These are phyloP conservation scores for Coptodon bakossiorum DNA, from an alignment of 2,113 vertebrate species.

Conservation along the genomic window DNA sequence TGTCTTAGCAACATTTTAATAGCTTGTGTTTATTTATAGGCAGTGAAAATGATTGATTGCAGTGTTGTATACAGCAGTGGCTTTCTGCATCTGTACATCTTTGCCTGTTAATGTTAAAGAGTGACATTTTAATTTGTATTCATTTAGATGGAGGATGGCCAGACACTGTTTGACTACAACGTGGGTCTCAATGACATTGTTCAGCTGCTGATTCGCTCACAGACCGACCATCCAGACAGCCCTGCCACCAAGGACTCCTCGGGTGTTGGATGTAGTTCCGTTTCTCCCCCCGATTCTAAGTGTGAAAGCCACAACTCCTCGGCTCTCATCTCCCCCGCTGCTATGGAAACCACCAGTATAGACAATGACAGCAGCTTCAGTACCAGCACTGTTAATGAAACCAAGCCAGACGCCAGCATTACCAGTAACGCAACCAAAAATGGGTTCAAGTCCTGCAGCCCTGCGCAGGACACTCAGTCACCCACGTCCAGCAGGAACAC, in stretches of 20 bases:
- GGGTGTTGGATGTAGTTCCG: slow-evolving; percentile 41
- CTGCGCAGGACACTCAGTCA: slow-evolving; percentile 72
- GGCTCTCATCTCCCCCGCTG: slow-evolving; percentile 14
- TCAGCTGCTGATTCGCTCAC: slow-evolving; percentile 92
- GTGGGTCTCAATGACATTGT: slow-evolving; percentile 98
- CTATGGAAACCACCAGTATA: slow-evolving; percentile 40
- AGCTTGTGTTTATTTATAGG: background rate
- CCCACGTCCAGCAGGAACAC: slow-evolving; percentile 82
- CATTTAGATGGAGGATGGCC: slow-evolving; percentile 92
- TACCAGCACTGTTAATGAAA: slow-evolving; percentile 35
- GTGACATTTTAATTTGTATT: background rate
- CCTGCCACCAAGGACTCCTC: slow-evolving; percentile 75
- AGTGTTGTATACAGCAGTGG: background rate
- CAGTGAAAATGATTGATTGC: background rate
- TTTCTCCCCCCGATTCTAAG: slow-evolving; percentile 27
- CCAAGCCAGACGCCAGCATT: slow-evolving; percentile 41
- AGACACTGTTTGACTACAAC: slow-evolving; percentile 96
- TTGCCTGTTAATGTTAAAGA: background rate
- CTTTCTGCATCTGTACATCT: background rate
- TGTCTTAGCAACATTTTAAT: background rate
- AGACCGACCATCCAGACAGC: slow-evolving; percentile 79
- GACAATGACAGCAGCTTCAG: slow-evolving; percentile 48
- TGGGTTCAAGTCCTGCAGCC: slow-evolving; percentile 71
- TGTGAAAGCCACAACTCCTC: slow-evolving; percentile 41
- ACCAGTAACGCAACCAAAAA: slow-evolving; percentile 69